Evolutionary conservation across 2,888 invertebrate species (phyloP).

Genomic region (Thecophora atra): DNA sequence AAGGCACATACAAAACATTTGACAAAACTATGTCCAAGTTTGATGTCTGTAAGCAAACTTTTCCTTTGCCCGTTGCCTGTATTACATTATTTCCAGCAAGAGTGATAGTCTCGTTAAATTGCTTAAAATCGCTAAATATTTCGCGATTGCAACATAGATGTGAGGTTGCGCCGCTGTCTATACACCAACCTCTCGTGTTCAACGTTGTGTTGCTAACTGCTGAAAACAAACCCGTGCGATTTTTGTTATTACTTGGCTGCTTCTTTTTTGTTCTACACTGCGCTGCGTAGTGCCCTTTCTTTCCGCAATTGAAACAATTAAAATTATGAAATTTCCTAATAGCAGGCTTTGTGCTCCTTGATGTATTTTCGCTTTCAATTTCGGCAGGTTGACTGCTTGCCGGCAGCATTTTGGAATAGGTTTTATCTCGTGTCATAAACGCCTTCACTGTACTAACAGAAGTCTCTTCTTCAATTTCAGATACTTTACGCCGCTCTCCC

Average conservation of each 20-base stretch:
- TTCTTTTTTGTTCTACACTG: constrained; percentile 22
- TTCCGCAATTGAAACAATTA: constrained; percentile 33
- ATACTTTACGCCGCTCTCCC: constrained; percentile 9
- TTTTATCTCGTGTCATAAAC: neutral
- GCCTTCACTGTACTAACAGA: constrained; percentile 5
- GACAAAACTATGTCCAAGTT: constrained; percentile 28
- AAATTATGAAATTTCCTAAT: neutral
- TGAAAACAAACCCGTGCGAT: neutral
- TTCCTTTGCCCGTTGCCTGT: constrained; percentile 33
- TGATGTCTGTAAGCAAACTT: constrained; percentile 25
- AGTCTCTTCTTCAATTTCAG: neutral
- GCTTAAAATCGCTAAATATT: constrained; percentile 36
- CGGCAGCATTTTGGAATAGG: constrained; percentile 13
- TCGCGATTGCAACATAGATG: constrained; percentile 37
- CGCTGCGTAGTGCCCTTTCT: constrained; percentile 28
- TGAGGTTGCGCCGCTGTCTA: constrained; percentile 38
- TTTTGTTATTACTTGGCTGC: neutral
- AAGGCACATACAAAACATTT: constrained; percentile 38
- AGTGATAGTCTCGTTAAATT: constrained; percentile 20
- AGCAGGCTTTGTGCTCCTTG: too few species aligned
- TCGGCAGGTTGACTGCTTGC: neutral
- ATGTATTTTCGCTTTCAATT: neutral
- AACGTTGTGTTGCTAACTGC: constrained; percentile 26
- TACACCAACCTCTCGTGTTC: constrained; percentile 28
- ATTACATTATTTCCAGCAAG: constrained; percentile 33